Evolutionary conservation across 2,113 vertebrate genomes (phyloP), one percentile per base, ranked within the genome.

Genomic region (Boleophthalmus pectinirostris): DNA sequence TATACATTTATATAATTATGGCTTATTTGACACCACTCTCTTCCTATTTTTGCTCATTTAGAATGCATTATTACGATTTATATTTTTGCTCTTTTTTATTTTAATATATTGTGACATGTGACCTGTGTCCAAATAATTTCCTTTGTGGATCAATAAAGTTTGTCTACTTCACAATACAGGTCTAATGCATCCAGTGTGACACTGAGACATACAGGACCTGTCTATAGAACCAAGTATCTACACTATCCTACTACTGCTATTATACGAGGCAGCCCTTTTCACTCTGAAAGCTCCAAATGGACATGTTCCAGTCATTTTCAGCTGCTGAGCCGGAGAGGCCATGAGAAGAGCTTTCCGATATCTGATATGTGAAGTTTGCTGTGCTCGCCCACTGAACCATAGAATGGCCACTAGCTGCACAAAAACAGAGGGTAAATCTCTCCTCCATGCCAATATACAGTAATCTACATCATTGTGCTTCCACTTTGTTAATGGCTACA

Each of bases 101-200:
- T n/a, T n/a, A n/a, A n/a, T n/a, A n/a, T n/a, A n/a, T n/a, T n/a
- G n/a, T n/a, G n/a, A n/a, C n/a, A n/a, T n/a, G n/a, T n/a, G n/a
- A n/a, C n/a, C n/a, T n/a, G n/a, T n/a, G n/a, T n/a, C n/a, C n/a
- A n/a, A n/a, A n/a, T n/a, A n/a, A n/a, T n/a, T n/a, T n/a, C n/a
- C n/a, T n/a, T n/a, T n/a, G n/a, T n/a, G n/a, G n/a, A n/a, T n/a
- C n/a, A n/a, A n/a, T n/a, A n/a, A n/a, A n/a, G n/a, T n/a, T n/a
- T n/a, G n/a, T n/a, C n/a, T n/a, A n/a, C n/a, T n/a, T n/a, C 61
- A 66, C 71, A 56, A 65, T 57, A 8, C 29, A 66, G 47, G 9
- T 25, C 33, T 21, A 63, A 63, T 57, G 74, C 21, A 38, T 35
- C 15, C 45, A 43, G 68, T 33, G 60, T 68, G 14, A 74, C 63